phyloP scores from a whole-genome alignment of 2,797 vertebrate species.

The Botia almorhae region DNA sequence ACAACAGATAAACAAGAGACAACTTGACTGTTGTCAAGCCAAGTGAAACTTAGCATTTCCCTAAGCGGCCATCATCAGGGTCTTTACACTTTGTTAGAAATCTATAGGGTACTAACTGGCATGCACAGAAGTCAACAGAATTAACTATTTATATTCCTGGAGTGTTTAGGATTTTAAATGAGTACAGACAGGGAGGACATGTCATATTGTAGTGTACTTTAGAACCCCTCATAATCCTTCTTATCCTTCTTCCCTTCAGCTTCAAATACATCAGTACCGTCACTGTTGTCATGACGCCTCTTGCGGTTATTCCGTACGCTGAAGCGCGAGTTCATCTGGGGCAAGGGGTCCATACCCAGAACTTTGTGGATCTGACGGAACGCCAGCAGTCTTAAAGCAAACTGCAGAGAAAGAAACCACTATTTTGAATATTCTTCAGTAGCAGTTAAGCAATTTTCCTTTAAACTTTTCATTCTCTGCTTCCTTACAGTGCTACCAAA shows the following conservation, averaged over 20 bases:
- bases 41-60: slow-evolving; percentile 37
- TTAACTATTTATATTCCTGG: slow-evolving; percentile 42
- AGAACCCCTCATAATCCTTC: slow-evolving; percentile 95
- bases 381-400: slow-evolving; percentile 93
- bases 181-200: not conserved
- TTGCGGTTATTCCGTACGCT: slow-evolving; percentile 93
- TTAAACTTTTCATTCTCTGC: not conserved
- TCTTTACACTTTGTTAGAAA: slow-evolving; percentile 26
- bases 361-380: slow-evolving; percentile 99
- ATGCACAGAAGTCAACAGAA: slow-evolving; percentile 49
- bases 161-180: slow-evolving; percentile 47
- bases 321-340: slow-evolving; percentile 94
- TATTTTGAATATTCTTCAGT: not conserved
- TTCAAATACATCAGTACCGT: slow-evolving; percentile 93
- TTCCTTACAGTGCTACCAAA: no score
- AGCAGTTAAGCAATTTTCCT: not conserved
- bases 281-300: slow-evolving; percentile 92
- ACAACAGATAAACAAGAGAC: not conserved
- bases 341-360: slow-evolving; percentile 95
- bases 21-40: not conserved
- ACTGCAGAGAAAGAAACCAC: slow-evolving; percentile 73
- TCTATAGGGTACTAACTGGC: slow-evolving; percentile 31
- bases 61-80: slow-evolving; percentile 11
- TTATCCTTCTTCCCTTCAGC: slow-evolving; percentile 99
- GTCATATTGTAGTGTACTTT: slow-evolving; percentile 53